Conservation (phyloP, 2,888 invertebrate species). For the Lasioglossum marginatum region DNA sequence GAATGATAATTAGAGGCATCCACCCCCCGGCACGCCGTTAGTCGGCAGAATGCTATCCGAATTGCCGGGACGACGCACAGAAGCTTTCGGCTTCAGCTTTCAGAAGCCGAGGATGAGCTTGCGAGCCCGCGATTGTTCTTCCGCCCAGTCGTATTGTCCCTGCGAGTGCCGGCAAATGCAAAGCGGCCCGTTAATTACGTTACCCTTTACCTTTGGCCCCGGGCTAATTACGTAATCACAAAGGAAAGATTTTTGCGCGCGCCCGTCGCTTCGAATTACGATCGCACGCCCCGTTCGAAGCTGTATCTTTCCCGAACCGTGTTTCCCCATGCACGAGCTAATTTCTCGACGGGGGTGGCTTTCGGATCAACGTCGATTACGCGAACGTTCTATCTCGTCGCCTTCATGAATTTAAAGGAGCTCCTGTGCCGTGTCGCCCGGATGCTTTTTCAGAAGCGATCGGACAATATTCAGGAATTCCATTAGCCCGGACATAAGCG, state of each 20-base stretch:
- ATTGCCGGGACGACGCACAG: background rate
- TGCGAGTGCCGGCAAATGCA: slow-evolving; percentile 1
- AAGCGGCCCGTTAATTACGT: slow-evolving; percentile 27
- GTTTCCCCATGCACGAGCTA: background rate
- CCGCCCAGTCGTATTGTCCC: background rate
- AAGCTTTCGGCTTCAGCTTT: slow-evolving; percentile 1
- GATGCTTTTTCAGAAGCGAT: background rate
- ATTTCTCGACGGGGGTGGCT: background rate
- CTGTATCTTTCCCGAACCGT: background rate
- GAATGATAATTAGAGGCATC: slow-evolving; percentile 18
- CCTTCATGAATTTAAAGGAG: background rate
- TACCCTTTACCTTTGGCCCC: no score
- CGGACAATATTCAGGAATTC: slow-evolving; percentile 40
- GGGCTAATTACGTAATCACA: slow-evolving; percentile 4
- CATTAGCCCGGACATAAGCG: slow-evolving; percentile 33
- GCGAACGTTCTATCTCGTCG: background rate
- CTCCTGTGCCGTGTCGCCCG: background rate
- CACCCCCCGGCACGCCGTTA: background rate
- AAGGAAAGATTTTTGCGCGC: background rate
- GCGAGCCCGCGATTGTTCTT: background rate
- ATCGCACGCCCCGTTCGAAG: background rate
- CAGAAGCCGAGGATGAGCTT: slow-evolving; percentile 6
- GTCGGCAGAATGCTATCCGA: background rate
- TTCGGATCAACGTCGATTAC: background rate
- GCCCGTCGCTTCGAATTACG: background rate